Evolutionary conservation across 2,888 invertebrate genomes (phyloP).

Genomic region (Parnassius apollo): DNA sequence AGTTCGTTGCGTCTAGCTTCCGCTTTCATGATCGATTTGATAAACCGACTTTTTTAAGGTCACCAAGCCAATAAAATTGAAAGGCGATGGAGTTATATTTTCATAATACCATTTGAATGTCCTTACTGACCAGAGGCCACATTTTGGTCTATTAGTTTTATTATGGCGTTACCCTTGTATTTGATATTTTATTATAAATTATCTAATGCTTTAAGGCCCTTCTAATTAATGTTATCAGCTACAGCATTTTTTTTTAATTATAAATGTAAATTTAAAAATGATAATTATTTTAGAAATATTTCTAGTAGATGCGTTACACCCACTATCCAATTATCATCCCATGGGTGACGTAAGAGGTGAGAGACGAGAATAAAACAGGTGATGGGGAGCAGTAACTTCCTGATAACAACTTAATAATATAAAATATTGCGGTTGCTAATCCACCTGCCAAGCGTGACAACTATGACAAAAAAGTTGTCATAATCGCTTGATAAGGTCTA

Average conservation of each 20-base stretch:
- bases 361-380: no score
- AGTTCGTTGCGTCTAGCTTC: constrained; percentile 53
- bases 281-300: not conserved
- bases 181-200: constrained; percentile 14
- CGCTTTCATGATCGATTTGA: constrained; percentile 62
- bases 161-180: constrained; percentile 74
- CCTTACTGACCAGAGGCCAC: constrained; percentile 64
- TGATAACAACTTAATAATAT: no score
- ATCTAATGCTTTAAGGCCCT: constrained; percentile 56
- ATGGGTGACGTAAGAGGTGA: no score
- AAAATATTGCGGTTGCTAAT: no score
- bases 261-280: not conserved
- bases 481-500: no score
- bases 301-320: no score
- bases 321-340: no score
- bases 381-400: no score
- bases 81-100: constrained; percentile 63
- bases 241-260: not conserved
- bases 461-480: no score
- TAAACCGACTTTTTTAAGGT: constrained; percentile 67
- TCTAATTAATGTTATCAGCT: constrained; percentile 33
- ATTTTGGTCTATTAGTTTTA: constrained; percentile 70
- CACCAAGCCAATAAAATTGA: constrained; percentile 70
- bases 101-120: constrained; percentile 59
- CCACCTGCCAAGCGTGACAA: no score